phyloP scores from a whole-genome alignment of 2,888 invertebrate species.

The Acleris emargana region DNA sequence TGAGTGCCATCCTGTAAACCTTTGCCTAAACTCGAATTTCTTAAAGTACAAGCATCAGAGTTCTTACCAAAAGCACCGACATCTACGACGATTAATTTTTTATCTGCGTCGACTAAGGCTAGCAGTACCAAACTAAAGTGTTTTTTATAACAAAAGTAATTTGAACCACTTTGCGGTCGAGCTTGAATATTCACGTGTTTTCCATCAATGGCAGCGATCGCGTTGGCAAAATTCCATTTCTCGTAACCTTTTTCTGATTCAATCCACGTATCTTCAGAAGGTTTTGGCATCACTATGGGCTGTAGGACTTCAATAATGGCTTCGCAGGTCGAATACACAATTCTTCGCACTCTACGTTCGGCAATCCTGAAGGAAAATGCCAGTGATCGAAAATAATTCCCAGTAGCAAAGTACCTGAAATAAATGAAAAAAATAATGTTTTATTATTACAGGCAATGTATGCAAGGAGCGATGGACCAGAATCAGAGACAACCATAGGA shows the following conservation, averaged over 20 bases:
- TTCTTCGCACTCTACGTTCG: conserved; percentile 30
- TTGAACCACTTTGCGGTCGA: conserved; percentile 37
- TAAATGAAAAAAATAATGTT: too few relatives aligned
- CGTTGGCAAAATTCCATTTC: too few relatives aligned
- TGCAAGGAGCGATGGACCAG: conserved; percentile 35
- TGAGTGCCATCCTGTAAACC: conserved; percentile 33
- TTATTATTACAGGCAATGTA: too few relatives aligned
- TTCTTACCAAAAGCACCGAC: conserved; percentile 41
- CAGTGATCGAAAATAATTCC: conserved; percentile 42
- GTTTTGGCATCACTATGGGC: conserved; percentile 18
- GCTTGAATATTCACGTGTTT: conserved; percentile 11
- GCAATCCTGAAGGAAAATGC: conserved; percentile 33
- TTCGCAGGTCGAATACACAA: conserved; percentile 27
- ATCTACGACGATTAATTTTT: conserved; percentile 39
- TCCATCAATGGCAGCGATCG: too few relatives aligned
- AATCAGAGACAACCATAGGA: conserved; percentile 40
- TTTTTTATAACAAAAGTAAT: conserved; percentile 39
- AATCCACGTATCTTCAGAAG: conserved; percentile 33
- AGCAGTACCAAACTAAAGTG: conserved; percentile 38
- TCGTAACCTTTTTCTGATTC: too few relatives aligned
- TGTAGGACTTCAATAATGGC: conserved; percentile 27
- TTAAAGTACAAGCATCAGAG: conserved; percentile 39
- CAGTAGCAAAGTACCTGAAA: conserved; percentile 3
- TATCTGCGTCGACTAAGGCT: conserved; percentile 40
- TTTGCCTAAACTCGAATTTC: conserved; percentile 39